Percentiles rank a stretch among this genome's conserved stretches.
Conservation (phyloP, 2,888 invertebrate species). For the Rhagium mordax region DNA sequence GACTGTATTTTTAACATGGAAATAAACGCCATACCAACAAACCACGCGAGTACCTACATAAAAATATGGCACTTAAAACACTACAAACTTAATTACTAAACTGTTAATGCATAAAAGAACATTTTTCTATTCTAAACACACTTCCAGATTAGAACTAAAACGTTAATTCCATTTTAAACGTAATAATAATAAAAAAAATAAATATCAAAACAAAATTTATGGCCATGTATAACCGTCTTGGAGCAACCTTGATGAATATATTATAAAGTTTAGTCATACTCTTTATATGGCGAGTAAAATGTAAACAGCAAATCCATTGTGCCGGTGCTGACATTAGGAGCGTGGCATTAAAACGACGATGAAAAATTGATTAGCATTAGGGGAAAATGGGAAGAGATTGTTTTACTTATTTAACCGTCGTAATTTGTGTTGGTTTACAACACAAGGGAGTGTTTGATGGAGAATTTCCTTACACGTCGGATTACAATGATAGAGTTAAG, state of each 20-base stretch:
- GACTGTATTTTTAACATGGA: too few relatives aligned
- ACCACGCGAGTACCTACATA: too few relatives aligned
- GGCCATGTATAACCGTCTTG: background rate
- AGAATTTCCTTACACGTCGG: background rate
- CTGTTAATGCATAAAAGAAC: background rate
- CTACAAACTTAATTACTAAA: background rate
- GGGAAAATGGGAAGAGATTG: background rate
- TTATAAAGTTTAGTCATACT: slow-evolving; percentile 5
- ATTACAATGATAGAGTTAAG: background rate
- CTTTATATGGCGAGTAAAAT: slow-evolving; percentile 6
- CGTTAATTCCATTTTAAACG: background rate
- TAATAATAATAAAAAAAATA: slow-evolving; percentile 3
- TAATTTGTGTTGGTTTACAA: background rate
- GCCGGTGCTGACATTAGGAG: background rate
- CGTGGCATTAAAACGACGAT: background rate
- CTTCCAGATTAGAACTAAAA: background rate
- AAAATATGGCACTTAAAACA: too few relatives aligned
- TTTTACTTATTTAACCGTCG: background rate
- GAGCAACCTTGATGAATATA: slow-evolving; percentile 10
- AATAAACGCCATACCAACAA: too few relatives aligned
- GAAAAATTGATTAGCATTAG: background rate
- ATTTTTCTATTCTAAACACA: background rate
- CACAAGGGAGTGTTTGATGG: background rate
- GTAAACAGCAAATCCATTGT: background rate
- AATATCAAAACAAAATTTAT: slow-evolving; percentile 24